Conservation (phyloP, 2,113 vertebrate genomes). For the Tretioscincus oriximinensis region DNA sequence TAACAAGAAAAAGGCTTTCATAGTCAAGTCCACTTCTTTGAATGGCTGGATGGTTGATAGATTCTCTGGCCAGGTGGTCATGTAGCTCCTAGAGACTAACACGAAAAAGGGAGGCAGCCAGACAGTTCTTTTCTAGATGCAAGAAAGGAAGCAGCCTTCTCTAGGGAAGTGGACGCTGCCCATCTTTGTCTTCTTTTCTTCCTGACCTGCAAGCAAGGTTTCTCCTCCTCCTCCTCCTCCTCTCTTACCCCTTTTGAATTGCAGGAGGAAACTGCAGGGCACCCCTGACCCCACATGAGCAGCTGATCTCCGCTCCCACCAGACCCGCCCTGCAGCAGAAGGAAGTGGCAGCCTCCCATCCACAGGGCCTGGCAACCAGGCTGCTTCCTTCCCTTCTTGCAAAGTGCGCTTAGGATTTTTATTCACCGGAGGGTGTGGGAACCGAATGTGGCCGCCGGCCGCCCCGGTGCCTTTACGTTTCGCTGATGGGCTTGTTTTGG, state of each 20-base stretch:
- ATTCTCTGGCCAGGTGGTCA: too few species aligned
- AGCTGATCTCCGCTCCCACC: not conserved
- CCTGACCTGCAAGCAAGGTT: not conserved
- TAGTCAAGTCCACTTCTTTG: too few species aligned
- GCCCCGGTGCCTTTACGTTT: not conserved
- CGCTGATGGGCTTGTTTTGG: not conserved
- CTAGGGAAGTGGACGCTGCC: too few species aligned
- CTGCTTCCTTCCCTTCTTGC: not conserved
- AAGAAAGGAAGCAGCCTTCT: too few species aligned
- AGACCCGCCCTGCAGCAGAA: not conserved
- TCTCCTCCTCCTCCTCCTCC: not conserved
- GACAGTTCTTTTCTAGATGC: too few species aligned
- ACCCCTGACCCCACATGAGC: not conserved
- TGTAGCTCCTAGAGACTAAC: too few species aligned
- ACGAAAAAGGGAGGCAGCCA: too few species aligned
- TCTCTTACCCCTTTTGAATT: not conserved
- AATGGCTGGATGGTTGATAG: too few species aligned
- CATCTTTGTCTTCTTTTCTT: not conserved
- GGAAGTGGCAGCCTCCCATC: slow-evolving; percentile 10
- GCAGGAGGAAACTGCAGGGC: not conserved
- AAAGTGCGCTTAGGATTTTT: not conserved
- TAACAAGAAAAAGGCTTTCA: too few species aligned
- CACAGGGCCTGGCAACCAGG: not conserved
- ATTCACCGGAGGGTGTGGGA: not conserved
- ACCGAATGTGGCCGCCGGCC: too few species aligned